These are phyloP conservation scores for Adelognathus sp. DNA, from an alignment of 2,888 invertebrate genomes.

Conservation along the genomic window DNA sequence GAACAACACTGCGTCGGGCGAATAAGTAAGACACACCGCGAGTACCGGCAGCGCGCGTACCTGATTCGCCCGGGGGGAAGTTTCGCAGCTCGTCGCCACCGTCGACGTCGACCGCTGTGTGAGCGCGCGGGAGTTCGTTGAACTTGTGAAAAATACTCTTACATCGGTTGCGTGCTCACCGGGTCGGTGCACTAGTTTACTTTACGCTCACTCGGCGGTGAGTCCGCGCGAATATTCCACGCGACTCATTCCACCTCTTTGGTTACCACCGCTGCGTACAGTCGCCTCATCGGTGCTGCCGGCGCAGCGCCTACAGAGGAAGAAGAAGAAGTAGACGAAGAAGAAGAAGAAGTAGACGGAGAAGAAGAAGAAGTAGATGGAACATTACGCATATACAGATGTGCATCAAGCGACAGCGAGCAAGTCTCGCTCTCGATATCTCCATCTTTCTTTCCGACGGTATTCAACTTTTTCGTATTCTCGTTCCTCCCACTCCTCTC, in stretches of 20 bases:
- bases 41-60: slow-evolving; percentile 46
- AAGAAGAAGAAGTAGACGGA: slow-evolving; percentile 17
- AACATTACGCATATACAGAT: slow-evolving; percentile 11
- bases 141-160: slow-evolving; percentile 79
- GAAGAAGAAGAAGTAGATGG: slow-evolving; percentile 2
- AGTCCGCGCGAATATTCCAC: slow-evolving; percentile 42
- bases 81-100: slow-evolving; percentile 55
- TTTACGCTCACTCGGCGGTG: slow-evolving; percentile 69
- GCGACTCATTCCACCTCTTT: slow-evolving; percentile 27
- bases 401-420: slow-evolving; percentile 10
- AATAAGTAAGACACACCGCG: slow-evolving; percentile 57
- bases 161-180: slow-evolving; percentile 76
- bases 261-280: slow-evolving; percentile 52
- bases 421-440: slow-evolving; percentile 48
- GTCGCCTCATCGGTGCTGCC: slow-evolving; percentile 46
- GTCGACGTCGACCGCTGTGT: slow-evolving; percentile 54
- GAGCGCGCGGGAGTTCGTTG: slow-evolving; percentile 72
- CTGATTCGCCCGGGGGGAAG: slow-evolving; percentile 29
- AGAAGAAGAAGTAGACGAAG: slow-evolving; percentile 7
- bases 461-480: neutral
- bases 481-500: neutral
- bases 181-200: slow-evolving; percentile 76
- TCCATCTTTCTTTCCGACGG: slow-evolving; percentile 17
- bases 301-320: slow-evolving; percentile 33
- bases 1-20: slow-evolving; percentile 33